Conservation (phyloP, 2,113 vertebrate genomes). For the Halcyon senegalensis region DNA sequence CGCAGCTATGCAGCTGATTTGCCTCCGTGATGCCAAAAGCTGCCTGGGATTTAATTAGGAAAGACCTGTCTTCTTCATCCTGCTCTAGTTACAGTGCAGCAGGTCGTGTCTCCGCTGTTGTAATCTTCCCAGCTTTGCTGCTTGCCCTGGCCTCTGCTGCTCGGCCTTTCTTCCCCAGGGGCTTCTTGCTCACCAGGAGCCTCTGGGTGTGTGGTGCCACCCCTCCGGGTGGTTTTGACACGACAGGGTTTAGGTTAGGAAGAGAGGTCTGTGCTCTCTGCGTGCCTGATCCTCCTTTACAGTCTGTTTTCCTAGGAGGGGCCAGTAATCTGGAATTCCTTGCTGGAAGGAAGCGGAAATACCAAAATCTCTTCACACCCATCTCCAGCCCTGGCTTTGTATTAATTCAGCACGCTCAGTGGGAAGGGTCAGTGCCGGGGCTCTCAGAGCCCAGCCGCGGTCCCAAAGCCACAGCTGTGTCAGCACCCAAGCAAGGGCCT, state of each 20-base stretch:
- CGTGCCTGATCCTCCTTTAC: neutral
- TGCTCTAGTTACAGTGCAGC: neutral
- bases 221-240: neutral
- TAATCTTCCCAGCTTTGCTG: neutral
- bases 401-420: neutral
- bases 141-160: neutral
- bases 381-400: too few relatives aligned
- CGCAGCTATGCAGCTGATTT: constrained; percentile 16
- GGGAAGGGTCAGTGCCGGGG: neutral
- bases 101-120: neutral
- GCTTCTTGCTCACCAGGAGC: neutral
- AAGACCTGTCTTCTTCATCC: neutral
- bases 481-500: neutral
- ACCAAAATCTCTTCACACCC: neutral
- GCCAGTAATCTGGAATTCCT: neutral
- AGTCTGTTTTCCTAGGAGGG: neutral
- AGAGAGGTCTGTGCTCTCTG: neutral
- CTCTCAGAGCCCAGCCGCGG: rapidly evolving
- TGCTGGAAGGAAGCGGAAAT: neutral
- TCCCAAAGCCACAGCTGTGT: rapidly evolving
- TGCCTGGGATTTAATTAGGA: neutral
- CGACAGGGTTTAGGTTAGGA: neutral
- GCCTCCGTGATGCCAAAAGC: neutral
- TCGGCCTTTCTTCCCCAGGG: neutral
- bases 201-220: neutral